Evolutionary conservation across 2,113 vertebrate genomes (phyloP), one percentile per base, ranked within the genome.

Genomic region (Kryptolebias marmoratus): DNA sequence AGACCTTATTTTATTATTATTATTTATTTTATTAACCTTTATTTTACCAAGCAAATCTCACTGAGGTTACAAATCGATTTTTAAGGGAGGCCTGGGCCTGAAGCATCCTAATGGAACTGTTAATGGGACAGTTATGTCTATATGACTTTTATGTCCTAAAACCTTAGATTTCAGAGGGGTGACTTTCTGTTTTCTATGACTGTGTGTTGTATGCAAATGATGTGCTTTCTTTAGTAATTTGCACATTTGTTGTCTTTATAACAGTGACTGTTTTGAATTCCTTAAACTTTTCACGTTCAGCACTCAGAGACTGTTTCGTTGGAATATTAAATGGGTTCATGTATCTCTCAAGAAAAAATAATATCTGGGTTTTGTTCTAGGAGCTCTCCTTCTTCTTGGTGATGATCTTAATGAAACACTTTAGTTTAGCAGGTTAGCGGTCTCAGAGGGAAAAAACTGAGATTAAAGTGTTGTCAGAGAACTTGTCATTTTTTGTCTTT

Each of bases 401-500:
- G 50, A 62, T 13, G 15, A 45, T 59, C 45, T 71, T 72, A 75
- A 84, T 77, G 27, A 84, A 59, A 65, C 16, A 55, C 31, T 57
- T 30, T 12, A 0, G 64, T 76, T 78, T 68, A 82, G 67, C 52
- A 42, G 79, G 84, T 82, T 82, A 59, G 44, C 15, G 11, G 54
- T 69, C 82, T 47, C 71, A 47, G 1, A 56, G 77, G 73, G 64
- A 61, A 55, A 32, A 57, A 60, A 67, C 36, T 27, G 54, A 52
- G 27, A 67, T 32, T 18, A 44, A 28, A 52, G 30, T 58, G 44
- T 48, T 48, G 47, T 48, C 32, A 36, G 7, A 36, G 32, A 36
- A 7, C 32, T 3, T 36, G 3, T 36, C 3, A 36, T n/a, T 72
- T 84, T 73, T 90, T 85, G 89, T 44, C 47, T 71, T 92, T 30